Conservation (phyloP, 1,140 invertebrate species). For the Contarinia nasturtii region DNA sequence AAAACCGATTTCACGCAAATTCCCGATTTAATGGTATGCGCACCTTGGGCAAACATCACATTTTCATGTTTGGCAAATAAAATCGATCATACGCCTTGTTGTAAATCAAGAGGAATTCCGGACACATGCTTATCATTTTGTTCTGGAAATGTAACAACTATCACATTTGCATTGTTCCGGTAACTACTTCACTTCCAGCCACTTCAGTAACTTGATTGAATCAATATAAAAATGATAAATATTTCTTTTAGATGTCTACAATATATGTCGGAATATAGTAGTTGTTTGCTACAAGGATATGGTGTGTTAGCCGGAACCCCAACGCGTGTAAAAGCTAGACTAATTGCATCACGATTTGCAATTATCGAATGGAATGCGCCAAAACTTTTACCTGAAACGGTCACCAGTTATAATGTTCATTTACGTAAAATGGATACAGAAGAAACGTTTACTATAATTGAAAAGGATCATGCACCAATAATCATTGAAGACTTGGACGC, state of each 20-base stretch:
- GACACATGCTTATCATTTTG: constrained; percentile 53
- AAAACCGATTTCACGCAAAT: constrained; percentile 36
- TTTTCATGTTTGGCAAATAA: constrained; percentile 63
- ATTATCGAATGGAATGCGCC: constrained; percentile 63
- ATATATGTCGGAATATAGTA: constrained; percentile 58
- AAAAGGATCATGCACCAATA: constrained; percentile 42
- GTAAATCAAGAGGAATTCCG: constrained; percentile 49
- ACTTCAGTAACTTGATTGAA: not conserved
- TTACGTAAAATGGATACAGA: constrained; percentile 32
- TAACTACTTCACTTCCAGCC: constrained; percentile 22
- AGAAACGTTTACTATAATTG: constrained; percentile 29
- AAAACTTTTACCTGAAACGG: constrained; percentile 43
- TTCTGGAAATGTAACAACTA: constrained; percentile 50
- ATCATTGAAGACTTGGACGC: constrained; percentile 52
- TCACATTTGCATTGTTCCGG: constrained; percentile 65
- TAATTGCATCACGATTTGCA: constrained; percentile 51
- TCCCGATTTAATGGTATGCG: constrained; percentile 66
- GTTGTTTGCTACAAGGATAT: constrained; percentile 63
- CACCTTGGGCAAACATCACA: constrained; percentile 58
- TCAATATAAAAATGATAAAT: no score
- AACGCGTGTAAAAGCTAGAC: constrained; percentile 40
- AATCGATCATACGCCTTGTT: constrained; percentile 64
- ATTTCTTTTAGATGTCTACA: constrained; percentile 44
- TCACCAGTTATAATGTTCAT: constrained; percentile 46
- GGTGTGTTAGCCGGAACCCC: constrained; percentile 58